Conservation (phyloP, 2,797 vertebrate species). For the Acipenser ruthenus region DNA sequence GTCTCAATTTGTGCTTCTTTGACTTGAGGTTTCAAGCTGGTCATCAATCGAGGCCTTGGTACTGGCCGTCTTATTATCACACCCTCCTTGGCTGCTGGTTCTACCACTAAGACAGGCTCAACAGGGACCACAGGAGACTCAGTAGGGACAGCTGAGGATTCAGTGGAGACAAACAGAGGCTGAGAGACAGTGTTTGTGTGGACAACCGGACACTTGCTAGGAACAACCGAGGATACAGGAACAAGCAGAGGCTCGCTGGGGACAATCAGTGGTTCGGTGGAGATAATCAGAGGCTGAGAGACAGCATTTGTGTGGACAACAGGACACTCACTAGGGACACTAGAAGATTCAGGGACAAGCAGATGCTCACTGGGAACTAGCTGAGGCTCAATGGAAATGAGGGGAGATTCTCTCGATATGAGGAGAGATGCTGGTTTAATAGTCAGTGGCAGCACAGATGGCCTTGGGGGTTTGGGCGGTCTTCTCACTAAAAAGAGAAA, state of each 20-base stretch:
- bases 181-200: neutral
- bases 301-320: neutral
- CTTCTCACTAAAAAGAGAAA: constrained; percentile 50
- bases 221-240: constrained; percentile 13
- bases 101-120: constrained; percentile 36
- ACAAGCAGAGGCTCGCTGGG: neutral
- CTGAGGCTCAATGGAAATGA: neutral
- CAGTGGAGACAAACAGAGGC: constrained; percentile 4
- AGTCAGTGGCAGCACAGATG: constrained; percentile 32
- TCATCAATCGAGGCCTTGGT: constrained; percentile 79
- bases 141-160: constrained; percentile 12
- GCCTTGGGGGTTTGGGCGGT: constrained; percentile 70
- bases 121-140: constrained; percentile 47
- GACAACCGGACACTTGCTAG: constrained; percentile 9
- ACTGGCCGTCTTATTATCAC: constrained; percentile 57
- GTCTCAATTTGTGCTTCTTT: constrained; percentile 47
- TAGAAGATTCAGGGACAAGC: constrained; percentile 8
- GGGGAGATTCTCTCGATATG: constrained; percentile 9
- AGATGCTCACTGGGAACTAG: neutral
- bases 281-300: neutral
- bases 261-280: constrained; percentile 7
- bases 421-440: constrained; percentile 17
- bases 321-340: constrained; percentile 13
- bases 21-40: constrained; percentile 52
- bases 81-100: constrained; percentile 41